These are phyloP conservation scores for Magallana angulata DNA, from an alignment of 1,140 invertebrate genomes.

Conservation along the genomic window DNA sequence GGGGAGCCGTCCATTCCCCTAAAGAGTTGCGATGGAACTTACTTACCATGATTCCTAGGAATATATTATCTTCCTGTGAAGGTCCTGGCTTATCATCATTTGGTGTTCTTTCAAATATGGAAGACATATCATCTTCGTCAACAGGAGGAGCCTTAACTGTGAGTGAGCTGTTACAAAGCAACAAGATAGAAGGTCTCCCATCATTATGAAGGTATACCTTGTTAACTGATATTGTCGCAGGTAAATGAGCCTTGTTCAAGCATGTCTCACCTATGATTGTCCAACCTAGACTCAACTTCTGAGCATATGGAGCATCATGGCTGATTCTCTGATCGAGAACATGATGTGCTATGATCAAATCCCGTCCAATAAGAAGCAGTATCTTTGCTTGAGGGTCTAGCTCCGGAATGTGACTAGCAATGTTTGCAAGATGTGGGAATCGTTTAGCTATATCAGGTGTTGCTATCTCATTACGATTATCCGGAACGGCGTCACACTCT, in stretches of 20 bases:
- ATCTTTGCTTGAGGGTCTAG: conserved; percentile 46
- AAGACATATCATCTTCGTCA: background rate
- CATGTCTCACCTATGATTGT: conserved; percentile 38
- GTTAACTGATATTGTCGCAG: background rate
- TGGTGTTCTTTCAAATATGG: conserved; percentile 34
- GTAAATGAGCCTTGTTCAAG: conserved; percentile 1
- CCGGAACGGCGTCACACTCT: conserved; percentile 51
- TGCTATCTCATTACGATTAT: conserved; percentile 50
- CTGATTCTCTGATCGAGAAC: conserved; percentile 42
- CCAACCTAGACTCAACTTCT: conserved; percentile 43
- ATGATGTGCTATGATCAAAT: conserved; percentile 41
- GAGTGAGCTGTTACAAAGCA: conserved; percentile 13
- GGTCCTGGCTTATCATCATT: conserved; percentile 43
- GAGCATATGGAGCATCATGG: conserved; percentile 24
- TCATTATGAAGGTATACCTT: conserved; percentile 10
- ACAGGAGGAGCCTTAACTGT: background rate
- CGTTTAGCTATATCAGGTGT: background rate
- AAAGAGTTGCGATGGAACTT: background rate
- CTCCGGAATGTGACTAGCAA: conserved; percentile 20
- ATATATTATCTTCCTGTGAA: conserved; percentile 40
- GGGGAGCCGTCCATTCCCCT: conserved; percentile 43
- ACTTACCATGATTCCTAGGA: conserved; percentile 41
- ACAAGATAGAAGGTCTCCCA: conserved; percentile 42
- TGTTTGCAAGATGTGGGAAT: conserved; percentile 17
- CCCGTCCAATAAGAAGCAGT: conserved; percentile 38